Base-by-base conservation (phyloP, 1,140 invertebrate species). In the Melitaea cinxia region DNA sequence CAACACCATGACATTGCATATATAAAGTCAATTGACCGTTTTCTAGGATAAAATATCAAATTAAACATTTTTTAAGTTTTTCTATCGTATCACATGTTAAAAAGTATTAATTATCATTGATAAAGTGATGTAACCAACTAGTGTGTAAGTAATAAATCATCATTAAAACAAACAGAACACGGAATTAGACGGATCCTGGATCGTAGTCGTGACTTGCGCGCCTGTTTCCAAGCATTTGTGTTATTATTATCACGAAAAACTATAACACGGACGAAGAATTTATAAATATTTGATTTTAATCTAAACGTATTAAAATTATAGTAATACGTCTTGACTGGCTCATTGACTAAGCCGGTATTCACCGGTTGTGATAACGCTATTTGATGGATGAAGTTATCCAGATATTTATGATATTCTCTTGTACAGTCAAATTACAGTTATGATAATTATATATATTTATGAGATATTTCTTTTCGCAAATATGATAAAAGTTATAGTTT, bases 141-240 rank as follows among this genome's bases (percentile, higher is more conserved):
- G 28, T 55, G 33, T 55, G 52, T 15, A 14, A 0, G 15, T 47
- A 49, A 37, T n/a, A 42, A 57, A 64, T 53, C 42, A 24, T 65
- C 35, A 45, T 52, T 42, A 58, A 53, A 58, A 65, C 23, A 53
- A 42, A 52, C 26, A 24, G 21, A 15, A 65, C 55, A 58, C 45
- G 45, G 65, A 50, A 57, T 56, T 17, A 56, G 21, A 52, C 55
- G 52, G 23, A 63, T 74, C 72, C 72, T 64, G 72, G 68, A 59
- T 68, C 62, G 42, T 9, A 42, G 23, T 71, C 58, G 72, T 71
- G 68, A 74, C 72, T 68, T 24, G 60, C 30, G 60, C 30, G 59
- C 56, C 68, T 57, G 60, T 58, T 54, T 39, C 42, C 35, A 21
- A 28, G 53, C 63, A 49, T 67, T 68, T 57, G 63, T 24, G 61